Conservation (phyloP, 1,140 invertebrate species). For the Stegodyphus mimosarum region DNA sequence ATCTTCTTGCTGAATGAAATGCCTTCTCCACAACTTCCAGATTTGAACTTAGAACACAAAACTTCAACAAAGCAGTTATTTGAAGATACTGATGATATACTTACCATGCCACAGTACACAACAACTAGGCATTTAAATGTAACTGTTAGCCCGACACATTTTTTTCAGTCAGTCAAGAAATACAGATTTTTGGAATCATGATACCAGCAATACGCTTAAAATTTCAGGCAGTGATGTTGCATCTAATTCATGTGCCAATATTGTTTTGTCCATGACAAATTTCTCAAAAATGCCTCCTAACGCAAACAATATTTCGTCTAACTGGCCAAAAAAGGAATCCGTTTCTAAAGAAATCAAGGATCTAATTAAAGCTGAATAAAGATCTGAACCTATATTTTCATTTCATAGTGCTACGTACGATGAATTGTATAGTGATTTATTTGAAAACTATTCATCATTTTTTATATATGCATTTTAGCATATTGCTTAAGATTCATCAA, state of each 20-base stretch:
- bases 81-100: constrained; percentile 24
- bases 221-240: neutral
- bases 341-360: no score
- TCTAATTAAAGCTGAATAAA: no score
- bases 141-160: constrained; percentile 5
- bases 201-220: neutral
- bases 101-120: constrained; percentile 1
- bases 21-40: neutral
- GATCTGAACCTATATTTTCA: no score
- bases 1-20: neutral
- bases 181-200: constrained; percentile 4
- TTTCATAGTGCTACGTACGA: no score
- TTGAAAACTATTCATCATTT: no score
- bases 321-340: no score
- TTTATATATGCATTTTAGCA: no score
- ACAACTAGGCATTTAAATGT: neutral
- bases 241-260: constrained; percentile 6
- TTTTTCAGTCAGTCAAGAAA: constrained; percentile 9
- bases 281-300: neutral
- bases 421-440: no score
- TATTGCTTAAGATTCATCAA: no score
- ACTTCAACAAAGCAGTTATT: constrained; percentile 9
- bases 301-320: neutral
- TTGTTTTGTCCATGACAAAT: neutral
- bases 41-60: neutral